Evolutionary conservation across 2,113 vertebrate species (phyloP).

Genomic region (Pangasianodon gigas): DNA sequence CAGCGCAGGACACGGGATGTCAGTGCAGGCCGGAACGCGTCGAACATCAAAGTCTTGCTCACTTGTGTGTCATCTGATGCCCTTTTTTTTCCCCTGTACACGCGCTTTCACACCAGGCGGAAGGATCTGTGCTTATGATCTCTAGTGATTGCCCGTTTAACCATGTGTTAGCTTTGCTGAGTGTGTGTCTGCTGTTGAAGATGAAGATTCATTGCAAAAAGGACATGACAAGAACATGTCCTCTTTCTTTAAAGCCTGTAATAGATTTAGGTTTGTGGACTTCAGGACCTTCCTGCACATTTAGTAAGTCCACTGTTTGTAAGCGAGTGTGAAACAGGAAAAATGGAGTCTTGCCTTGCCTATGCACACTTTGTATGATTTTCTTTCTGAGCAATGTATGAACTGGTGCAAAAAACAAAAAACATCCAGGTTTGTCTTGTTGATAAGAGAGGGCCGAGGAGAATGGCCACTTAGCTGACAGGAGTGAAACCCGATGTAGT

Average conservation of each 20-base stretch:
- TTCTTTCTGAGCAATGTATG: neutral
- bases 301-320: neutral
- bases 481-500: neutral
- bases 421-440: neutral
- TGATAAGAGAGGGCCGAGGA: neutral
- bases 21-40: constrained; percentile 13
- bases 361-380: neutral
- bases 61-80: constrained; percentile 8
- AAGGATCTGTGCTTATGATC: constrained; percentile 25
- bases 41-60: constrained; percentile 35
- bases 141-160: constrained; percentile 24
- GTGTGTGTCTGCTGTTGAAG: neutral
- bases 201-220: neutral
- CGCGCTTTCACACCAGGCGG: neutral
- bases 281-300: neutral
- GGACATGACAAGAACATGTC: neutral
- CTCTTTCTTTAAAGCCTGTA: neutral
- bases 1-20: constrained; percentile 20
- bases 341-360: neutral
- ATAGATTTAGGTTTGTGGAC: neutral
- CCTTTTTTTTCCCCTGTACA: neutral
- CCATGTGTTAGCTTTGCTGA: constrained; percentile 12
- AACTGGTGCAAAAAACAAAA: neutral
- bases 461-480: neutral
- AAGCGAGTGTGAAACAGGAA: neutral